Percentiles rank a stretch among this genome's conserved stretches.
Conservation (phyloP, 1,140 invertebrate genomes). For the Penaeus chinensis region DNA sequence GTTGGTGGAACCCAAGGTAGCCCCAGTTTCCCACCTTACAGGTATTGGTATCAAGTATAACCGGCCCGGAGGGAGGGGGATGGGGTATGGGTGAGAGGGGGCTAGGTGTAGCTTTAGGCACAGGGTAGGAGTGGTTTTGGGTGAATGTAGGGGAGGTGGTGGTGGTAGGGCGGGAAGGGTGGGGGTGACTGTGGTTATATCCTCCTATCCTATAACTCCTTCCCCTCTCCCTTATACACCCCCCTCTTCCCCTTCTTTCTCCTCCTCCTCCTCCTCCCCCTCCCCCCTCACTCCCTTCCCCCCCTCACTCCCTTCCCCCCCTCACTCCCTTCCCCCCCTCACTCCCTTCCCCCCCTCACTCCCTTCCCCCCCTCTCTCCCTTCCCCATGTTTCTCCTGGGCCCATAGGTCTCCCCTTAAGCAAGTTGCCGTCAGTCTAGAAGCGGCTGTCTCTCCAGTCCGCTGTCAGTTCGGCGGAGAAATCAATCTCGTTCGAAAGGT, state of each 20-base stretch:
- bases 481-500: no score
- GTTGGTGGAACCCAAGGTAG: background rate
- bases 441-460: no score
- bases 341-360: background rate
- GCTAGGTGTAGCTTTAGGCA: background rate
- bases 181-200: background rate
- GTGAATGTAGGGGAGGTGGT: background rate
- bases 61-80: background rate
- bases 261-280: background rate
- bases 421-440: no score
- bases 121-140: background rate
- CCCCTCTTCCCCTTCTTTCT: background rate
- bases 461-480: no score
- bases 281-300: no score
- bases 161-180: background rate
- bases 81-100: background rate
- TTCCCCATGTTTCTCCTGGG: no score
- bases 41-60: constrained; percentile 14
- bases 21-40: constrained; percentile 33
- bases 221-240: background rate
- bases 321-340: background rate
- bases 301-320: background rate
- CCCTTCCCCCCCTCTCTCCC: no score
- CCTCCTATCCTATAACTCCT: background rate
- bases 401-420: no score